Evolutionary conservation across 2,113 vertebrate species (phyloP).

Genomic region (Phainopepla nitens): DNA sequence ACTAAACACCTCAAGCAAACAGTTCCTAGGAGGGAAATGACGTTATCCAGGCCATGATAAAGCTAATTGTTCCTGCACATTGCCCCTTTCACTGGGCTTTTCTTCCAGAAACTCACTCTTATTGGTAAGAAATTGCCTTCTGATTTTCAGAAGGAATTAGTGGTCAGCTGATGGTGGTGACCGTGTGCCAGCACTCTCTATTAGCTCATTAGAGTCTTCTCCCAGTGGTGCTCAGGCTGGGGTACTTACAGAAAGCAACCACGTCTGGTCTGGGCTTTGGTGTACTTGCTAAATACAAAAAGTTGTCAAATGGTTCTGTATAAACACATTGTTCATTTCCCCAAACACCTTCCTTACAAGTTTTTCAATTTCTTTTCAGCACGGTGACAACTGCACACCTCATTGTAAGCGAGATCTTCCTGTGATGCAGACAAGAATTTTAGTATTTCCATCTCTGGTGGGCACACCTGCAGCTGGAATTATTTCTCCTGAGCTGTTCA

Average conservation of each 20-base stretch:
- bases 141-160: conserved; percentile 33
- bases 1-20: background rate
- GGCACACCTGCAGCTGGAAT: background rate
- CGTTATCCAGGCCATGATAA: background rate
- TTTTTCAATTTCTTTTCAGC: background rate
- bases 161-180: background rate
- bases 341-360: background rate
- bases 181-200: conserved; percentile 12
- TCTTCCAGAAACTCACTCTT: conserved; percentile 31
- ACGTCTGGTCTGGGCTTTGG: background rate
- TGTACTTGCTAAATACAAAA: background rate
- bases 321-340: background rate
- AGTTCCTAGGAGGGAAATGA: background rate
- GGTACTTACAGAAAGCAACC: conserved; percentile 26
- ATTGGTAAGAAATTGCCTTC: conserved; percentile 27
- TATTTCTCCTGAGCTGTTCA: background rate
- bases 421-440: background rate
- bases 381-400: background rate
- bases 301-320: background rate
- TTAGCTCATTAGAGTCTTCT: conserved; percentile 39
- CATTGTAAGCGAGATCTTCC: background rate
- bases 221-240: background rate
- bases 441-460: background rate
- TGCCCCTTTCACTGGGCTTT: background rate
- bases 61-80: background rate